Evolutionary conservation across 1,140 invertebrate genomes (phyloP).

Genomic region (Tribolium madens): DNA sequence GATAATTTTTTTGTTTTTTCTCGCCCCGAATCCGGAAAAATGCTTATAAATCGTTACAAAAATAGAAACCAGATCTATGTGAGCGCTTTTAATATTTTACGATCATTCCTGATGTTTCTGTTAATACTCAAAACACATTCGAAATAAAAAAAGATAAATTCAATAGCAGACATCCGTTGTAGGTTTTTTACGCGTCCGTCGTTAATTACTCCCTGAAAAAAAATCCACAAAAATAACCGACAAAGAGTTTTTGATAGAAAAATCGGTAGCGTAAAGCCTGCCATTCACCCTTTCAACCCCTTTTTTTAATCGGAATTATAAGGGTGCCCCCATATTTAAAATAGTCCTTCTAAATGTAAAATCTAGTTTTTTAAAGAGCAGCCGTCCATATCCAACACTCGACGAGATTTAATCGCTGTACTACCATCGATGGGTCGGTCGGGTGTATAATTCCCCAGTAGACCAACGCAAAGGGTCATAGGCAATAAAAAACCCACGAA

Average conservation of each 20-base stretch:
- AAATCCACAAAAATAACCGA: conserved; percentile 8
- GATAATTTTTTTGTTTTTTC: too few species aligned
- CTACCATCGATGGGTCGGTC: conserved; percentile 31
- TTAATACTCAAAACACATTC: conserved; percentile 46
- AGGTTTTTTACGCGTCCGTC: conserved; percentile 18
- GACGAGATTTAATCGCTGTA: conserved; percentile 14
- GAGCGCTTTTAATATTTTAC: conserved; percentile 34
- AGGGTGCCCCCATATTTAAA: conserved; percentile 52
- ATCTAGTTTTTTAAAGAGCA: conserved; percentile 37
- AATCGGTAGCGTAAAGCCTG: background rate
- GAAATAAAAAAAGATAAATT: conserved; percentile 44
- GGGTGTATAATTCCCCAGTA: conserved; percentile 44
- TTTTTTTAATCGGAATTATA: conserved; percentile 20
- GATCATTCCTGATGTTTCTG: conserved; percentile 41
- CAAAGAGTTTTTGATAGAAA: background rate
- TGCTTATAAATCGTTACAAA: background rate
- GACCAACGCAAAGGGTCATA: background rate
- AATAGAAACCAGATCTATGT: conserved; percentile 22
- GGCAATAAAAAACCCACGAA: background rate
- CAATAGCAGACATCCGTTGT: conserved; percentile 42
- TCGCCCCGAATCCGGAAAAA: too few species aligned
- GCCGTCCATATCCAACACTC: conserved; percentile 8
- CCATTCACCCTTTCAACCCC: conserved; percentile 40
- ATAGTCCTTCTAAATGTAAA: conserved; percentile 49
- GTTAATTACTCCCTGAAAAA: background rate